Evolutionary conservation across 2,113 vertebrate species (phyloP).

Genomic region (Sitta europaea): DNA sequence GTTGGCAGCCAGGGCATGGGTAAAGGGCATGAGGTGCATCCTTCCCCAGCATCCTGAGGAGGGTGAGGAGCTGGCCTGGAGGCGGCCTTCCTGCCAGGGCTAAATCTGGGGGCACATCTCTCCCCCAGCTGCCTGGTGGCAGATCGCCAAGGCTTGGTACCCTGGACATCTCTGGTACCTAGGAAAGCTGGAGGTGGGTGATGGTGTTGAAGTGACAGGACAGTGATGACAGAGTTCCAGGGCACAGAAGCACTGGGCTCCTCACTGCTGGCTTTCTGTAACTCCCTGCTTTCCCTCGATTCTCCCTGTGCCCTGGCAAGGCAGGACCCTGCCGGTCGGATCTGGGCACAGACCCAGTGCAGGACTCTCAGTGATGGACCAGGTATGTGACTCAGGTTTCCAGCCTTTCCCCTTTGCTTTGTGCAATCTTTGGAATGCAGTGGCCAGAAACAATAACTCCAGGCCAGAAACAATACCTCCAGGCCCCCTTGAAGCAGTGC

Average conservation of each 20-base stretch:
- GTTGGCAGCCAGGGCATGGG: fast-evolving
- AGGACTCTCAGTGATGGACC: not conserved
- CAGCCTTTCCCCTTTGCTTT: not conserved
- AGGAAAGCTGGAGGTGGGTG: not conserved
- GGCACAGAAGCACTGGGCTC: not conserved
- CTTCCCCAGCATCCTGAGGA: not conserved
- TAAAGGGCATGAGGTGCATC: not conserved
- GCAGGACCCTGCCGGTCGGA: not conserved
- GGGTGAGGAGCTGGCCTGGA: not conserved
- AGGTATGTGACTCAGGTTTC: not conserved
- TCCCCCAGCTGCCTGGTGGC: not conserved
- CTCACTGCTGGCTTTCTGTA: not conserved
- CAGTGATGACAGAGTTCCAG: not conserved
- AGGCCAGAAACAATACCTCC: not conserved
- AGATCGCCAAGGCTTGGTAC: fast-evolving
- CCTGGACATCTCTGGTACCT: not conserved
- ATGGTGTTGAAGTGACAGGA: not conserved
- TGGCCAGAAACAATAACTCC: not conserved
- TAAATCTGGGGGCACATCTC: not conserved
- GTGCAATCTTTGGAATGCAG: not conserved
- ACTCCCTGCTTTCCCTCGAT: not conserved
- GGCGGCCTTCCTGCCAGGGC: not conserved
- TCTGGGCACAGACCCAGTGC: not conserved
- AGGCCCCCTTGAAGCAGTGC: not conserved
- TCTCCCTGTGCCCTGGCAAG: not conserved